Evolutionary conservation across 1,140 invertebrate genomes (phyloP), one percentile per base, ranked within the genome.

Genomic region (Zaprionus lachaisei): DNA sequence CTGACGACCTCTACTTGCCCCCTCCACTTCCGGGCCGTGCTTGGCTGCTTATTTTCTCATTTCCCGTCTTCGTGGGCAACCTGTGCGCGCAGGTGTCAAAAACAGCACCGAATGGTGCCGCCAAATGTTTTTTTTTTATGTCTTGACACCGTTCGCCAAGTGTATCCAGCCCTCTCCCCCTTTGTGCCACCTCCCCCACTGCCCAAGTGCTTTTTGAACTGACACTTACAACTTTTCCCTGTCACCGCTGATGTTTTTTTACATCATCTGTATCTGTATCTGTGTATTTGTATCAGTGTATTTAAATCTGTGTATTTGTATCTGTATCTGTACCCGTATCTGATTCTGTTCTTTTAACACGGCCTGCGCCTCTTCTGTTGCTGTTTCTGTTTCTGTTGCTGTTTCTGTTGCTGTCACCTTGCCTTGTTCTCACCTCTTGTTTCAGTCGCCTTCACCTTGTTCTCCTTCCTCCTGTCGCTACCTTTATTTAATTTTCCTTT

Each of bases 401-500:
- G 37, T 69, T 14, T 57, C 82, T 55, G 73, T 73, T 65, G 49
- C 58, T 70, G 72, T 75, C 51, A 62, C 49, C 65, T 77, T 66
- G 63, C 74, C 41, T 56, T 60, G 31, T 44, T 51, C 54, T 64
- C 38, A 34, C 31, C 75, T 76, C 28, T 38, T 66, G 31, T 41
- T 49, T 24, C 20, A 22, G 26, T 57, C 24, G 20, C 41, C 49
- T 41, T 38, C 51, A 31, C 24, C 26, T 37, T 49, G 31, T 44
- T 24, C 55, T 7, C 14, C 17, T 20, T 51, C 17, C 41, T 51
- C 20, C 31, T 34, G 47, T 9, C 4, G 47, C 54, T 49, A 60
- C 74, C 74, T 89, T 83, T 89, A 87, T 84, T 89, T 89, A 90
- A 89, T 89, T 89, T 84, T 73, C 65, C 76, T 71, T 83, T 79